phyloP scores from a whole-genome alignment of 2,113 vertebrate species.

The Tenebrosternarchus preto region DNA sequence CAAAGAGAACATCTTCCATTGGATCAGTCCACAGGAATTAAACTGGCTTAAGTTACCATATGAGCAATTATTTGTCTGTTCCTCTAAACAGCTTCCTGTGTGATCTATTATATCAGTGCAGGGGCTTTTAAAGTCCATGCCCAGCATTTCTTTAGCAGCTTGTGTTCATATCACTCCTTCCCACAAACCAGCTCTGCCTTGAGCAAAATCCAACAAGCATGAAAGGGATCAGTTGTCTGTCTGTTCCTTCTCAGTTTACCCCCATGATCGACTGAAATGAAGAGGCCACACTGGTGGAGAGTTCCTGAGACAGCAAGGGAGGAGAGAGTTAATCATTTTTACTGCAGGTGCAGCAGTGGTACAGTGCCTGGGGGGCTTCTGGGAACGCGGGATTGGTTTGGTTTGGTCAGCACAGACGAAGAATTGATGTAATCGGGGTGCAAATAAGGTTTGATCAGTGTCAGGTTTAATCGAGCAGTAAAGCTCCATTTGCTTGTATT shows the following conservation, averaged over 20 bases:
- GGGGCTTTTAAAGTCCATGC: too few species aligned
- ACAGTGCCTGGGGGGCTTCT: conserved; percentile 48
- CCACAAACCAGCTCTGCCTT: conserved; percentile 6
- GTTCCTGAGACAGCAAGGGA: too few species aligned
- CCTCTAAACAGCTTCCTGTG: too few species aligned
- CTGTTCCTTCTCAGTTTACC: not conserved
- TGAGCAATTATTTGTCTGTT: too few species aligned
- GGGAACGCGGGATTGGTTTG: conserved; percentile 74
- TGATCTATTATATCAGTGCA: too few species aligned
- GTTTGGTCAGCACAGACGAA: conserved; percentile 84
- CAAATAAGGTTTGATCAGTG: conserved; percentile 99
- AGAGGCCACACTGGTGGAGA: too few species aligned
- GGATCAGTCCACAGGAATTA: too few species aligned
- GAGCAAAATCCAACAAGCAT: not conserved
- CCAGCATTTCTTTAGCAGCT: too few species aligned
- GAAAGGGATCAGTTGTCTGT: not conserved
- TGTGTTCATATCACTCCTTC: not conserved
- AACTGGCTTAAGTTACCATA: too few species aligned
- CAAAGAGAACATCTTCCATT: too few species aligned
- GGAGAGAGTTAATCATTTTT: conserved; percentile 87
- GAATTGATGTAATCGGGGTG: conserved; percentile 96
- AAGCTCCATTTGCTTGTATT: conserved; percentile 84
- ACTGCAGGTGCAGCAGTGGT: conserved; percentile 83
- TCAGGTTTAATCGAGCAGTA: conserved; percentile 93
- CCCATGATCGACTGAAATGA: not conserved